Evolutionary conservation across 2,113 vertebrate species (phyloP), one percentile per base, ranked within the genome.

Genomic region (Platichthys flesus): DNA sequence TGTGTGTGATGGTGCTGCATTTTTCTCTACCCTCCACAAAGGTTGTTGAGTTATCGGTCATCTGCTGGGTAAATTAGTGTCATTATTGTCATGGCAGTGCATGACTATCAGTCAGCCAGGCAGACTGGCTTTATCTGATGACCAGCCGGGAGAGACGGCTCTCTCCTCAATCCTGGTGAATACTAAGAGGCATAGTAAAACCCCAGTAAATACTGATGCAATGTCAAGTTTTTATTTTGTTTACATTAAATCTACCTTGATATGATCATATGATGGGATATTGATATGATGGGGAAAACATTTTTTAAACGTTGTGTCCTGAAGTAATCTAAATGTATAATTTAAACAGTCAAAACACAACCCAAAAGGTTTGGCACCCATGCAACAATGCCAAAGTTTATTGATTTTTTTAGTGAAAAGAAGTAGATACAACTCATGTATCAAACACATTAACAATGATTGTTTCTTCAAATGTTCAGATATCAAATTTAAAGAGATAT

Each of bases 41-140:
- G 85, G 88, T 90, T 88, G 85, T 24, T 52, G 81, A 70, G 72
- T 84, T 92, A 94, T 94, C 89, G 82, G 91, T 93, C 93, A 94
- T 94, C 93, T 90, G 73, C 82, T 67, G 83, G 68, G 85, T 88
- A 92, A 93, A 94, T 94, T 84, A 93, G 85, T 82, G 78, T 87
- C 89, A 92, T 92, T 92, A 92, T 88, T 92, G 81, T 89, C 78
- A 78, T 86, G 86, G 85, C 90, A 86, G 83, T 67, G 84, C 82
- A 73, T 82, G 79, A 88, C 88, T 88, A 91, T 93, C 91, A 92
- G 86, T 89, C 86, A 91, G 87, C 69, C 85, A 73, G 79, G 71
- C 71, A 84, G 84, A 69, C 90, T 26, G 85, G 84, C 76, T 74
- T 93, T 91, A 93, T 89, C 91, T 92, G 93, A 92, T 92, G 87